Percentiles rank a stretch among this genome's conserved stretches.
phyloP scores from a whole-genome alignment of 1,140 invertebrate genomes.

The Archivesica marissinica region DNA sequence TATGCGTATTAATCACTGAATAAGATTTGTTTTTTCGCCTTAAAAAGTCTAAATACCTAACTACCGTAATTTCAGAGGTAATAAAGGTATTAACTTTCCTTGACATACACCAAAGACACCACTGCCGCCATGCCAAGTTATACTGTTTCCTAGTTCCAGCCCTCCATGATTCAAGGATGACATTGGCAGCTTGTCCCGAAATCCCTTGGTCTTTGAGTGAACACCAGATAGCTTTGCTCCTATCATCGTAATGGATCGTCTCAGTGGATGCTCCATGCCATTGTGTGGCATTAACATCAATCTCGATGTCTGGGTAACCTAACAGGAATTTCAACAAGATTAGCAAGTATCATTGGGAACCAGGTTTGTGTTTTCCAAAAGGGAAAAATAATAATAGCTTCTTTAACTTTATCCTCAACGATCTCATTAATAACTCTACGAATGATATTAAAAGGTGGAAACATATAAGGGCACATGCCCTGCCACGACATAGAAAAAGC shows the following conservation, averaged over 20 bases:
- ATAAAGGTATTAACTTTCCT: slow-evolving; percentile 37
- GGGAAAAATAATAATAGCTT: not conserved
- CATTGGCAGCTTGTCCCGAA: too few species aligned
- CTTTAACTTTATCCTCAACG: slow-evolving; percentile 1
- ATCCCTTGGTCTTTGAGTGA: too few species aligned
- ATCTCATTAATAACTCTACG: slow-evolving; percentile 11
- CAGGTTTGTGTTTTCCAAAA: slow-evolving; percentile 9
- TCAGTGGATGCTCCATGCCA: slow-evolving; percentile 25
- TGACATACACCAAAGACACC: slow-evolving; percentile 55
- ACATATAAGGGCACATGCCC: not conserved
- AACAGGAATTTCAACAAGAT: slow-evolving; percentile 40
- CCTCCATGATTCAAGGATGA: slow-evolving; percentile 43
- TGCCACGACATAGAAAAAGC: slow-evolving; percentile 13
- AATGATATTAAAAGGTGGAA: slow-evolving; percentile 22
- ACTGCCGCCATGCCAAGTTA: slow-evolving; percentile 35
- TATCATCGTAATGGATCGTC: slow-evolving; percentile 13
- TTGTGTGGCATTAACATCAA: slow-evolving; percentile 37
- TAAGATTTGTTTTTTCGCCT: slow-evolving; percentile 30
- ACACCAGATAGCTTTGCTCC: too few species aligned
- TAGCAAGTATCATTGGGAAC: slow-evolving; percentile 3
- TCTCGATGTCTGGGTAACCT: slow-evolving; percentile 26
- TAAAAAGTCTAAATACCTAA: slow-evolving; percentile 41
- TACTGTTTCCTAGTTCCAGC: slow-evolving; percentile 49
- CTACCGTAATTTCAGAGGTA: slow-evolving; percentile 20
- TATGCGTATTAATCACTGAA: slow-evolving; percentile 57